Evolutionary conservation across 2,113 vertebrate species (phyloP).

Genomic region (Sorex araneus): DNA sequence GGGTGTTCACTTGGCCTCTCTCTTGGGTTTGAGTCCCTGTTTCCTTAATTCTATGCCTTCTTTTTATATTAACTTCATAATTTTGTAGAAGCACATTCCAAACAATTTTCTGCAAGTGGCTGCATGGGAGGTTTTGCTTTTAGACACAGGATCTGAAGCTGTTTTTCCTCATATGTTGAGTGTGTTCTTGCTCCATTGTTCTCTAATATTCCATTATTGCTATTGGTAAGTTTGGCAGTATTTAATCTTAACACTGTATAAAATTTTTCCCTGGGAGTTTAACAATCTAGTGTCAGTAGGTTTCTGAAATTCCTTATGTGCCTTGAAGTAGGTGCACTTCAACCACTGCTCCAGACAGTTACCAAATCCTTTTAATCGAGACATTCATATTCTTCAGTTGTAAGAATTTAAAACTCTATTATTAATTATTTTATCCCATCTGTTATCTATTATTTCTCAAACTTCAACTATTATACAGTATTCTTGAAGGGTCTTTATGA

Average conservation of each 20-base stretch:
- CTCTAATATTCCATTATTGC: conserved; percentile 10
- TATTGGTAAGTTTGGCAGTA: conserved; percentile 16
- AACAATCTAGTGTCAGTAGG: background rate
- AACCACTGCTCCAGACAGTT: background rate
- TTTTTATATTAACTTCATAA: background rate
- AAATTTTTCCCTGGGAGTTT: background rate
- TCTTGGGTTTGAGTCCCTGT: background rate
- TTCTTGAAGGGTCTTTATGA: background rate
- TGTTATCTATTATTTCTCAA: conserved; percentile 54
- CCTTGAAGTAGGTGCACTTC: conserved; percentile 1
- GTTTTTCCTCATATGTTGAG: conserved; percentile 15
- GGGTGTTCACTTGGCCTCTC: conserved; percentile 15
- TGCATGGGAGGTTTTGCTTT: background rate
- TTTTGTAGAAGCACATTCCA: conserved; percentile 2
- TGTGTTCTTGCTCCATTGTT: background rate
- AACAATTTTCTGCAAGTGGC: background rate
- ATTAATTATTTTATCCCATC: background rate
- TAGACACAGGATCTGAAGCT: background rate
- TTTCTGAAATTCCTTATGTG: conserved; percentile 39
- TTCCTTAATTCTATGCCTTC: background rate
- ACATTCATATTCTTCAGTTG: conserved; percentile 42
- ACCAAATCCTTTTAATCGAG: background rate
- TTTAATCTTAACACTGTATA: conserved; percentile 48
- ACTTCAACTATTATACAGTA: conserved; percentile 18
- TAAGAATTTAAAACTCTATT: conserved; percentile 22